Evolutionary conservation across 2,797 vertebrate genomes (phyloP).

Genomic region (Yasuhikotakia modesta): DNA sequence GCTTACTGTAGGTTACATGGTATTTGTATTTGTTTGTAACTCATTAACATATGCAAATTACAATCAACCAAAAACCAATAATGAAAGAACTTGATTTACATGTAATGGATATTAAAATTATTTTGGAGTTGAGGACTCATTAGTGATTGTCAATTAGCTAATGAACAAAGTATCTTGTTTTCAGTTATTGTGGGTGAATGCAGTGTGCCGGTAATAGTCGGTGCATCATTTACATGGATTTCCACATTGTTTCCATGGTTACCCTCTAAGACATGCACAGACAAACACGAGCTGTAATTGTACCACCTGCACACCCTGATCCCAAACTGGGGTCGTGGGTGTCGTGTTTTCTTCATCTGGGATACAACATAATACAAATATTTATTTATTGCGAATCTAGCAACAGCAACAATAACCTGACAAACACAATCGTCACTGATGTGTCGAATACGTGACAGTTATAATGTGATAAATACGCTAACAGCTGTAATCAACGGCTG

Average conservation of each 20-base stretch:
- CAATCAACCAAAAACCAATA: no score
- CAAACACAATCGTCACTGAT: conserved; percentile 24
- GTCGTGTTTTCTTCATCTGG: conserved; percentile 24
- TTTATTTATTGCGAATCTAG: conserved; percentile 33
- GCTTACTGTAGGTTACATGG: no score
- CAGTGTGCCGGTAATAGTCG: background rate
- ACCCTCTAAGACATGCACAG: conserved; percentile 29
- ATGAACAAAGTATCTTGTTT: background rate
- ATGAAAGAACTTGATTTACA: no score
- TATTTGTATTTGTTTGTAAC: no score
- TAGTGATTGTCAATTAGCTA: background rate
- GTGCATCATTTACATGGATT: conserved; percentile 27
- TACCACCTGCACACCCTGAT: conserved; percentile 41
- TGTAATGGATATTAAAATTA: background rate
- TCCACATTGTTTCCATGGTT: conserved; percentile 39
- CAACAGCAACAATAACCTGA: conserved; percentile 44
- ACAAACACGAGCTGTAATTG: conserved; percentile 41
- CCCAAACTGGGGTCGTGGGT: conserved; percentile 33
- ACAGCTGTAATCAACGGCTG: conserved; percentile 31
- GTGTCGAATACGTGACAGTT: conserved; percentile 4
- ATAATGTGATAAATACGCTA: conserved; percentile 4
- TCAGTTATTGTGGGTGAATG: conserved; percentile 10
- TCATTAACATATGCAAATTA: no score
- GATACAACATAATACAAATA: conserved; percentile 12
- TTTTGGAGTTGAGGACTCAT: background rate